A percentile compares a stretch with the other conserved stretches of the same genome.
These are phyloP conservation scores for Brachionus rubens DNA, from an alignment of 1,140 invertebrate genomes.

Conservation along the genomic window DNA sequence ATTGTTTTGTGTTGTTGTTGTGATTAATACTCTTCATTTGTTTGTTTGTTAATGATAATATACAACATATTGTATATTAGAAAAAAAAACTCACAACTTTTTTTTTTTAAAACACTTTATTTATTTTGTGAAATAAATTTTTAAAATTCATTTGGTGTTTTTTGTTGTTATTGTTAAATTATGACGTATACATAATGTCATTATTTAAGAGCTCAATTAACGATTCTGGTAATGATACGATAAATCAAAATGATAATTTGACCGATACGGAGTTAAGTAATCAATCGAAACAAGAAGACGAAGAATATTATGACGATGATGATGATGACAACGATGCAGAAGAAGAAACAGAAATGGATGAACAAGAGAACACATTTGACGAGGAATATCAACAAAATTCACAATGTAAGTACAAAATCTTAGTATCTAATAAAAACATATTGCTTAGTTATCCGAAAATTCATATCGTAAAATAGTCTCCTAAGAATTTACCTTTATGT, in stretches of 20 bases:
- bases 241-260: neutral
- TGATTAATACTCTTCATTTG: constrained; percentile 1
- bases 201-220: constrained; percentile 34
- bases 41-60: neutral
- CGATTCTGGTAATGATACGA: constrained; percentile 1
- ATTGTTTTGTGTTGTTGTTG: neutral
- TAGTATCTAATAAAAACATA: no score
- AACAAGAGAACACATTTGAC: no score
- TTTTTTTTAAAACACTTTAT: constrained; percentile 1
- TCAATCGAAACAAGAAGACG: neutral
- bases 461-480: no score
- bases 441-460: no score
- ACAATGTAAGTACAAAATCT: no score
- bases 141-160: neutral
- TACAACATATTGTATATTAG: constrained; percentile 21
- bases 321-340: neutral
- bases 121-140: neutral
- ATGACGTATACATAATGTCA: neutral
- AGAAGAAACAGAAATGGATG: no score
- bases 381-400: no score
- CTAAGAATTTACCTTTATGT: no score
- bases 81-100: constrained; percentile 25
- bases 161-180: no score
- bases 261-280: neutral
- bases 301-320: neutral